Base-by-base conservation (phyloP, 37 sponge, comb jelly and placozoan species). In the Ephydatia muelleri region DNA sequence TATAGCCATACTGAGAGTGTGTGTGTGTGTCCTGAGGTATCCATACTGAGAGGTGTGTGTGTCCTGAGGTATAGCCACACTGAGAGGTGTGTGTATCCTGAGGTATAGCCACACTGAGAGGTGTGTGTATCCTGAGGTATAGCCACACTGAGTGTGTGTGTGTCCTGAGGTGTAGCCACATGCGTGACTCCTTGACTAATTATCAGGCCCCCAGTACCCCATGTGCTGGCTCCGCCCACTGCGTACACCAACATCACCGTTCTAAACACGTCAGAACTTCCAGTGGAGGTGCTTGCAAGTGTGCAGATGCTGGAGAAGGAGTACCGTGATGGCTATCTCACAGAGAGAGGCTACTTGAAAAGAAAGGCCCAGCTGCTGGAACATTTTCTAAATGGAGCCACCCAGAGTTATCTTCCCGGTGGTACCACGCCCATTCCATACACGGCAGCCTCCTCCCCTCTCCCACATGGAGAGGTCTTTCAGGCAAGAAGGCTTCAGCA, bases 271-370 rank as follows among this genome's bases (percentile, higher is more conserved):
- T 79, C 92, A 12, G 49, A 68, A 33, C 76, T 96, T 26, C 94
- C 97, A 2, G 26, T 2, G 14, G 66, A 83, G 64, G 88, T 93
- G 13, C 49, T 84, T 2, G 38, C 33, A 25, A 71, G 71, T 37
- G 49, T 93, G 38, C 25, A 75, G 65, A 27, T 40, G n/a, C 77
- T 97, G 12, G 80, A 90, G 34, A 84, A 77, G 32, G 91, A 94
- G 78, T 88, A 65, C 71, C 68, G 77, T 16, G 89, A 86, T 2
- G 97, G 93, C 1, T 86, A 92, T 72, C 79, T 95, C 35, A 97
- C 97, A 3, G 29, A 26, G 32, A 89, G 83, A 65, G 97, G 97
- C 0, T 97, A 85, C 75, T 21, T 86, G 26, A 87, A 83, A 34
- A 75, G 79, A 32, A 75, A 66, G 22, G 35, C 71, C 0, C 5